Conservation (phyloP, 2,797 vertebrate species). For the Gastrophryne carolinensis region DNA sequence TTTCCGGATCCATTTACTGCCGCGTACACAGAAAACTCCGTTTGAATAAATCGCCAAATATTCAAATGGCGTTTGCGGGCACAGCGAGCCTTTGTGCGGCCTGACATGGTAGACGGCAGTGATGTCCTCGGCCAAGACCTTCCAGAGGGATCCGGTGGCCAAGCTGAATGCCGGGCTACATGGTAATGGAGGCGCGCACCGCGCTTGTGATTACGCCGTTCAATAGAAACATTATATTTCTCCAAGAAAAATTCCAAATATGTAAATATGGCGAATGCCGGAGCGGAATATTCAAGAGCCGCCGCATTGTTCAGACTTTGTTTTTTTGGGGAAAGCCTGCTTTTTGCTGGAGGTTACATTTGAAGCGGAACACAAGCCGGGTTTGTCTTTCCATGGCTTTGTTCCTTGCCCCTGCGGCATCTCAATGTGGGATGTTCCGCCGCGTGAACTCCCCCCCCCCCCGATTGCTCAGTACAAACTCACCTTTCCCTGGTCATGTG, state of each 20-base stretch:
- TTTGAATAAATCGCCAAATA: constrained; percentile 46
- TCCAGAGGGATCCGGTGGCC: constrained; percentile 14
- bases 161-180: constrained; percentile 19
- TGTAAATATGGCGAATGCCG: constrained; percentile 18
- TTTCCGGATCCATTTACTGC: constrained; percentile 44
- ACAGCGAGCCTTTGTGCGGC: constrained; percentile 37
- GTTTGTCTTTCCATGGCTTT: no score
- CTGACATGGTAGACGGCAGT: constrained; percentile 3
- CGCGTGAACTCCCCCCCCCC: no score
- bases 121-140: constrained; percentile 3
- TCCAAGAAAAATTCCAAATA: neutral
- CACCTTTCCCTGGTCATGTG: no score
- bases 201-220: constrained; percentile 12
- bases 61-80: constrained; percentile 29
- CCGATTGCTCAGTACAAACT: no score
- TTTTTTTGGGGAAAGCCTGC: neutral
- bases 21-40: constrained; percentile 31
- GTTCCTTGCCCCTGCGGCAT: no score
- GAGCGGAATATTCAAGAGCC: neutral
- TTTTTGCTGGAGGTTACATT: neutral
- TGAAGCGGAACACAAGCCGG: no score
- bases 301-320: neutral
- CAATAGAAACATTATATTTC: neutral
- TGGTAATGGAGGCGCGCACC: constrained; percentile 13
- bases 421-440: no score